A percentile compares a stretch with the other conserved stretches of the same genome.
Evolutionary conservation across 2,888 invertebrate species (phyloP).

Genomic region (Eupeodes latifasciatus): DNA sequence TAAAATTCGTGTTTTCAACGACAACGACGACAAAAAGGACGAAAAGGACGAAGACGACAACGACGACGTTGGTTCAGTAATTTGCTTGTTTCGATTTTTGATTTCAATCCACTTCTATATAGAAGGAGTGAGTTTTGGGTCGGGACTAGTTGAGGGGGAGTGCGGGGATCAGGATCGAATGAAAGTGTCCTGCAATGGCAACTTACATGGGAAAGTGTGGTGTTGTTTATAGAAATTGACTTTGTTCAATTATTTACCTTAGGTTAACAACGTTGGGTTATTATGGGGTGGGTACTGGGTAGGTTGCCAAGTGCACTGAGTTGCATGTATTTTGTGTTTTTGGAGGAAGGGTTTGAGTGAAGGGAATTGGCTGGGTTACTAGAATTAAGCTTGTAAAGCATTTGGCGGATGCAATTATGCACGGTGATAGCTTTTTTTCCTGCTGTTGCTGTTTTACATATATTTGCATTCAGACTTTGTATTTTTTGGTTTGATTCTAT

Average conservation of each 20-base stretch:
- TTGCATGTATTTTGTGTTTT: background rate
- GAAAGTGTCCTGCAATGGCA: slow-evolving; percentile 49
- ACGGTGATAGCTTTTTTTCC: slow-evolving; percentile 18
- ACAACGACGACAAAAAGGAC: slow-evolving; percentile 11
- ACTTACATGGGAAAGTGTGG: slow-evolving; percentile 30
- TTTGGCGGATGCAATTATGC: slow-evolving; percentile 49
- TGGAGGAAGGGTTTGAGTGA: no score
- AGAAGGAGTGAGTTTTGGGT: background rate
- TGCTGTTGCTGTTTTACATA: background rate
- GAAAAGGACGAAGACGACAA: background rate
- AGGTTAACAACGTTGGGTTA: slow-evolving; percentile 18
- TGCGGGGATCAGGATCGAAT: background rate
- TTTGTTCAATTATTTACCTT: slow-evolving; percentile 74
- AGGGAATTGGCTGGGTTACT: background rate
- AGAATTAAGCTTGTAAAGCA: slow-evolving; percentile 10
- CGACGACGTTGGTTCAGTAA: slow-evolving; percentile 45
- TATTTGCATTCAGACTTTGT: slow-evolving; percentile 20
- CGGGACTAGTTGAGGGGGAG: background rate
- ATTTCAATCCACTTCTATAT: slow-evolving; percentile 46
- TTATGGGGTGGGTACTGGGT: background rate
- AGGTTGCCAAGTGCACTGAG: background rate
- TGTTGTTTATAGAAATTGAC: slow-evolving; percentile 70
- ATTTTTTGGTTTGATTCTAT: slow-evolving; percentile 43
- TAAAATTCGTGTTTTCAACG: slow-evolving; percentile 69
- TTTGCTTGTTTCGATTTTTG: slow-evolving; percentile 72